These are phyloP conservation scores for Athetis lepigone DNA, from an alignment of 2,888 invertebrate species.

Conservation along the genomic window DNA sequence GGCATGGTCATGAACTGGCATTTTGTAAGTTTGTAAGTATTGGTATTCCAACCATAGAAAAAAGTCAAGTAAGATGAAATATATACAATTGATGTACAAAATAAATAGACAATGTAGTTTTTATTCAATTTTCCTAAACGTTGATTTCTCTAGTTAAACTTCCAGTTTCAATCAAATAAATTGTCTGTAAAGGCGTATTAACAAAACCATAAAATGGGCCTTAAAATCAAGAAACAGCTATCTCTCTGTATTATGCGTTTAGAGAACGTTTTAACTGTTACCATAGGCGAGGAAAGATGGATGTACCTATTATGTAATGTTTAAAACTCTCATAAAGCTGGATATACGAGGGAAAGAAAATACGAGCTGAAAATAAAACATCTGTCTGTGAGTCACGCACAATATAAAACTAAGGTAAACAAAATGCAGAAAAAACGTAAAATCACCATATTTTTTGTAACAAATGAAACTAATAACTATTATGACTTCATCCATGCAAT, in stretches of 20 bases:
- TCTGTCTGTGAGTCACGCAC: slow-evolving; percentile 81
- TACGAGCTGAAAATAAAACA: slow-evolving; percentile 82
- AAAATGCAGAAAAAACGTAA: slow-evolving; percentile 72
- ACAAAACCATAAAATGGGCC: slow-evolving; percentile 38
- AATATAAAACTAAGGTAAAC: slow-evolving; percentile 81
- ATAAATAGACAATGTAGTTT: slow-evolving; percentile 6
- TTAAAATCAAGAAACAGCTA: slow-evolving; percentile 41
- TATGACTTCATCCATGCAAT: slow-evolving; percentile 26
- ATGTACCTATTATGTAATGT: slow-evolving; percentile 82
- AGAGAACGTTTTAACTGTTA: slow-evolving; percentile 67
- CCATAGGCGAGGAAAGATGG: slow-evolving; percentile 73
- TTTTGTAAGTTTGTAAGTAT: neutral
- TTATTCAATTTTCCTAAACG: slow-evolving; percentile 16
- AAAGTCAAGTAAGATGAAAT: neutral
- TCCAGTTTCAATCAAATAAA: slow-evolving; percentile 34
- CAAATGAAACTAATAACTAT: slow-evolving; percentile 60
- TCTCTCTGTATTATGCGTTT: slow-evolving; percentile 36
- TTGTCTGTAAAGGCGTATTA: slow-evolving; percentile 24
- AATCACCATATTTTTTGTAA: slow-evolving; percentile 62
- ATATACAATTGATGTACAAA: slow-evolving; percentile 3
- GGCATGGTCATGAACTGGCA: slow-evolving; percentile 12
- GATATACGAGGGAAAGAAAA: slow-evolving; percentile 79
- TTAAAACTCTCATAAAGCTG: slow-evolving; percentile 81
- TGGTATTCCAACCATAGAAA: neutral
- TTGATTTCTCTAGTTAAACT: slow-evolving; percentile 10